Percentiles rank a stretch among this genome's conserved stretches.
Evolutionary conservation across 2,113 vertebrate genomes (phyloP).

Genomic region (Prunella fulvescens): DNA sequence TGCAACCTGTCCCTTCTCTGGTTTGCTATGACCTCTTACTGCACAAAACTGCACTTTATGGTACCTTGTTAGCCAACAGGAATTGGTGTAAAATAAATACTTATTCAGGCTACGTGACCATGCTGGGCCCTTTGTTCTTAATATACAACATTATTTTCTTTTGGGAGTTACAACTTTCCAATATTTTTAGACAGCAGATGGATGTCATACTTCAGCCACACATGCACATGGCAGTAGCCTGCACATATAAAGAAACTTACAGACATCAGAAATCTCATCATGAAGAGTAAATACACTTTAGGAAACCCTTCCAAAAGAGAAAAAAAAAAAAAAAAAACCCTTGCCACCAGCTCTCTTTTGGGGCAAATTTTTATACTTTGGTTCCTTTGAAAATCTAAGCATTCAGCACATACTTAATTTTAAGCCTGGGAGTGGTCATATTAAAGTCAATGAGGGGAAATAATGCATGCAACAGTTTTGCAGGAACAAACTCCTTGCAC

Average conservation of each 20-base stretch:
- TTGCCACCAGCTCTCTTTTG: background rate
- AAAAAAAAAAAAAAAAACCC: background rate
- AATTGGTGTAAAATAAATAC: background rate
- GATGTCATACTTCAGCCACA: background rate
- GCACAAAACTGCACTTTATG: background rate
- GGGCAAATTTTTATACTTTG: background rate
- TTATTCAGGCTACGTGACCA: background rate
- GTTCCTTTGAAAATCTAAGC: background rate
- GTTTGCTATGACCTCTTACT: background rate
- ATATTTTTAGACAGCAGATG: background rate
- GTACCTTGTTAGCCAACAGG: background rate
- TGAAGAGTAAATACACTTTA: background rate
- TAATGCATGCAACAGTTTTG: background rate
- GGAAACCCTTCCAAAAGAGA: background rate
- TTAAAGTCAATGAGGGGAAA: background rate
- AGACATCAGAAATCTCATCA: background rate
- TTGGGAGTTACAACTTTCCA: background rate
- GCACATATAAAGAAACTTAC: background rate
- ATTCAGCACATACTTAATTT: background rate
- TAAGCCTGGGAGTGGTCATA: conserved; percentile 4
- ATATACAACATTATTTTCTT: background rate
- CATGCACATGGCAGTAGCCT: background rate
- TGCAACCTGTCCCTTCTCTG: background rate
- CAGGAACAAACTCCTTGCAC: background rate
- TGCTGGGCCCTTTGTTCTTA: background rate